phyloP scores from a whole-genome alignment of 2,113 vertebrate genomes.

The Ictalurus furcatus region DNA sequence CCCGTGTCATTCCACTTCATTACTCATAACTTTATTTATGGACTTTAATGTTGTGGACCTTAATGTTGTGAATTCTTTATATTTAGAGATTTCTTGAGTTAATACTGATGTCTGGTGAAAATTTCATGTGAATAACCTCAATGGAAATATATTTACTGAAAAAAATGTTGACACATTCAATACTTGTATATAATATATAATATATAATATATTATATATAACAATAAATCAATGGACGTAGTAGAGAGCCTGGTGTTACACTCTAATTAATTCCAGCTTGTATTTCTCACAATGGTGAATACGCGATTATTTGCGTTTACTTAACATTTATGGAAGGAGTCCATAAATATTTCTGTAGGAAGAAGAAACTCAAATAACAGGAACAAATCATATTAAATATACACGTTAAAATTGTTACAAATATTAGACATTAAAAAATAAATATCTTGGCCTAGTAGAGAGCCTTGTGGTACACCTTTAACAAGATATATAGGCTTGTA shows the following conservation, averaged over 20 bases:
- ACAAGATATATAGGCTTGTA: not conserved
- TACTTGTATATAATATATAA: not conserved
- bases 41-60: too few species aligned
- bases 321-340: not conserved
- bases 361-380: too few species aligned
- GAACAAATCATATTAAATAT: not conserved
- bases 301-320: not conserved
- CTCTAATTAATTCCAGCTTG: not conserved
- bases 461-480: not conserved
- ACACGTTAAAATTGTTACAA: not conserved
- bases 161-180: too few species aligned
- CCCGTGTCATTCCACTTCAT: too few species aligned
- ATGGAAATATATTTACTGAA: too few species aligned
- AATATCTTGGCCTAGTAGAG: not conserved
- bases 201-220: not conserved
- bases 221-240: not conserved
- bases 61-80: too few species aligned
- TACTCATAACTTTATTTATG: too few species aligned
- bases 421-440: not conserved
- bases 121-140: too few species aligned
- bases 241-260: not conserved
- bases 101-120: too few species aligned
- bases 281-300: too few species aligned
- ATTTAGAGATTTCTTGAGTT: too few species aligned
- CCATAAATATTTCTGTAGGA: too few species aligned